These are phyloP conservation scores for Enhydra lutris DNA, from an alignment of 2,113 vertebrate species.

Conservation along the genomic window DNA sequence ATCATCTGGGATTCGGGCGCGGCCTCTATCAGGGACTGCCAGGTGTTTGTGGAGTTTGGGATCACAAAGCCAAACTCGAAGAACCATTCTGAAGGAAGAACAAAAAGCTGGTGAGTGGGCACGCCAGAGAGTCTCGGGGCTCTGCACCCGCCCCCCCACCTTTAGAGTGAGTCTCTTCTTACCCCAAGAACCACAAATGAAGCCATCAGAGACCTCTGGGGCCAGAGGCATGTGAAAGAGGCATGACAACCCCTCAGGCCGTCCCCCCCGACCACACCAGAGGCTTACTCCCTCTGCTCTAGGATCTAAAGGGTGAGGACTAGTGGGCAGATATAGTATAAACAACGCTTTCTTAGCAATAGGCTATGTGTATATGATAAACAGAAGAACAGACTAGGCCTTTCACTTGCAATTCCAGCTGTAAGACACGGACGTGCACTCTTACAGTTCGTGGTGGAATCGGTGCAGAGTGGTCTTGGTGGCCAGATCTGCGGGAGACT, in stretches of 20 bases:
- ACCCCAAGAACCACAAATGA: background rate
- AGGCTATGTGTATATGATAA: background rate
- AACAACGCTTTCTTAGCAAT: background rate
- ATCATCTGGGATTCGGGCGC: slow-evolving; percentile 99
- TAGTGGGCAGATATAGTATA: rapidly evolving
- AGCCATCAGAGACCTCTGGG: background rate
- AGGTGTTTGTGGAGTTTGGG: slow-evolving; percentile 99
- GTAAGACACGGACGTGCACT: background rate
- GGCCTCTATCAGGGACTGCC: slow-evolving; percentile 99
- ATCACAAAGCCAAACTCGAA: slow-evolving; percentile 99
- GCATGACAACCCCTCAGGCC: background rate
- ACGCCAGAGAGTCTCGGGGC: slow-evolving; percentile 6
- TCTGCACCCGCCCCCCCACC: background rate
- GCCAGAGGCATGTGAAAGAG: background rate
- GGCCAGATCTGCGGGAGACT: background rate
- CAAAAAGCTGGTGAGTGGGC: slow-evolving; percentile 61
- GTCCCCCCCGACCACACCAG: background rate
- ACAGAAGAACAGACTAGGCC: background rate
- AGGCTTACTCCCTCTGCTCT: background rate
- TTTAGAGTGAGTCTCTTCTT: background rate
- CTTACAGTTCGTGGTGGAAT: background rate
- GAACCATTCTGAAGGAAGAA: slow-evolving; percentile 93
- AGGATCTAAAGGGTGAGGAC: background rate
- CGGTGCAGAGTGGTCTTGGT: background rate
- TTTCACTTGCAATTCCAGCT: background rate